phyloP scores from a whole-genome alignment of 2,888 invertebrate genomes.

The Tinea trinotella region DNA sequence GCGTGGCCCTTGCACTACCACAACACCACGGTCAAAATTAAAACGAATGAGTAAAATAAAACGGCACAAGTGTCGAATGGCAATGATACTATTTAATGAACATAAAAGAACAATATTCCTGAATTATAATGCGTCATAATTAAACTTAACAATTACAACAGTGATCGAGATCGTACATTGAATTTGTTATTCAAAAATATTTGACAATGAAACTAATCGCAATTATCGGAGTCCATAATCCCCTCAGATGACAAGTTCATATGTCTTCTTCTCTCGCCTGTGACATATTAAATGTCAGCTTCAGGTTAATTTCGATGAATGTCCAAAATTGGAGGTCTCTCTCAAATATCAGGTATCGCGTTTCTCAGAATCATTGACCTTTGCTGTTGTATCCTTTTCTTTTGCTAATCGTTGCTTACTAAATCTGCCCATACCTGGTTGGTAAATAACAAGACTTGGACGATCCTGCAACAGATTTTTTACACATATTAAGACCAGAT shows the following conservation, averaged over 20 bases:
- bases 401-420: conserved; percentile 76
- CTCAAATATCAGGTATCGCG: conserved; percentile 59
- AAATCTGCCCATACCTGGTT: conserved; percentile 89
- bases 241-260: conserved; percentile 44
- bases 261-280: conserved; percentile 47
- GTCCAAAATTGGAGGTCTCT: conserved; percentile 54
- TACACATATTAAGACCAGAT: background rate
- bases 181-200: background rate
- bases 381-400: conserved; percentile 49
- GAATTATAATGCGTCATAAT: conserved; percentile 4
- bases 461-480: conserved; percentile 76
- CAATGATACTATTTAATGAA: conserved; percentile 8
- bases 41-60: background rate
- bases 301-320: conserved; percentile 62
- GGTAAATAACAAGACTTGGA: conserved; percentile 90
- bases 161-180: background rate
- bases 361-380: conserved; percentile 62
- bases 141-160: background rate
- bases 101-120: background rate
- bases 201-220: conserved; percentile 2
- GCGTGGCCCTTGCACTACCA: too few relatives aligned
- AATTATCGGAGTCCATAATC: background rate
- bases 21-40: too few relatives aligned
- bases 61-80: background rate
- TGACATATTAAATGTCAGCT: conserved; percentile 54